A percentile compares a stretch with the other conserved stretches of the same genome.
phyloP scores from a whole-genome alignment of 1,140 invertebrate genomes.

The Aethina tumida region DNA sequence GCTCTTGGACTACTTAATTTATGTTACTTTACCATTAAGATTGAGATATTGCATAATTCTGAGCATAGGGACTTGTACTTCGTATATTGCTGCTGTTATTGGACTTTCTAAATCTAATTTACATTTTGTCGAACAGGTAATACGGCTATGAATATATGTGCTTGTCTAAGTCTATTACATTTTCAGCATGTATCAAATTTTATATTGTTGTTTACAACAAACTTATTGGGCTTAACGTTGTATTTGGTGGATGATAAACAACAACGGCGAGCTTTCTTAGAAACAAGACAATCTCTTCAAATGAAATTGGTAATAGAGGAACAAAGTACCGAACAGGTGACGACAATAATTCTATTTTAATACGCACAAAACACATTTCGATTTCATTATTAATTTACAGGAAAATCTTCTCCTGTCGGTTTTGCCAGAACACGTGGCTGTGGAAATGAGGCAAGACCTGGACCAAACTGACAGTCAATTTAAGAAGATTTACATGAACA shows the following conservation, averaged over 20 bases:
- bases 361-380: neutral
- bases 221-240: constrained; percentile 62
- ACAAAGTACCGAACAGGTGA: constrained; percentile 82
- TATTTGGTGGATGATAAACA: constrained; percentile 78
- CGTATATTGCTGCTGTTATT: constrained; percentile 48
- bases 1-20: constrained; percentile 75
- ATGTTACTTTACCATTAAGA: constrained; percentile 68
- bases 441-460: constrained; percentile 86
- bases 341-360: constrained; percentile 7
- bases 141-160: constrained; percentile 6
- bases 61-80: constrained; percentile 45
- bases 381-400: constrained; percentile 41
- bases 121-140: constrained; percentile 46
- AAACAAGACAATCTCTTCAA: constrained; percentile 83
- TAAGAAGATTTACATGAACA: constrained; percentile 95
- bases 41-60: constrained; percentile 52
- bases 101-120: constrained; percentile 38
- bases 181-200: constrained; percentile 60
- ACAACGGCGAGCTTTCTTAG: constrained; percentile 78
- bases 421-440: constrained; percentile 87
- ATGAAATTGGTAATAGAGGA: constrained; percentile 88
- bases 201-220: constrained; percentile 58
- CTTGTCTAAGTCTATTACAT: constrained; percentile 3
- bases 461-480: constrained; percentile 85
- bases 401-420: constrained; percentile 84